Conservation (phyloP, 2,797 vertebrate genomes). For the Leucoraja ocellata region DNA sequence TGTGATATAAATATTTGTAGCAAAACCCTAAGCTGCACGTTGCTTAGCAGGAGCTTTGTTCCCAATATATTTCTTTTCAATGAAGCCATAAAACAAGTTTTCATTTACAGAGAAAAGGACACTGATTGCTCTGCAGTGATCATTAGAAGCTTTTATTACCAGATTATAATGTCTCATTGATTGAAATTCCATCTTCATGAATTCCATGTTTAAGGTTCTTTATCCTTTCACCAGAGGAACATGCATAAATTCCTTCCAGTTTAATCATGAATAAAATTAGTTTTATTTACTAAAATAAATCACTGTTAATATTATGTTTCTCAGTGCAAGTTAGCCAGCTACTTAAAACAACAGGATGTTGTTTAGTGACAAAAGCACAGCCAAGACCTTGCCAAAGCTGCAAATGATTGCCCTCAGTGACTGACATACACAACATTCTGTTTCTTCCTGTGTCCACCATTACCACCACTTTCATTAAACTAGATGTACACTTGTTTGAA, state of each 20-base stretch:
- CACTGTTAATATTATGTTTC: slow-evolving; percentile 10
- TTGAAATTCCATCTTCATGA: not conserved
- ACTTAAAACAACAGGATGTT: not conserved
- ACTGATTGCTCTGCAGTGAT: not conserved
- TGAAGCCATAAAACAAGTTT: not conserved
- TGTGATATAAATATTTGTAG: not conserved
- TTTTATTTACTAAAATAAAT: slow-evolving; percentile 8
- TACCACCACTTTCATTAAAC: not conserved
- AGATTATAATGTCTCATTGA: not conserved
- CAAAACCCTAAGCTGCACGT: not conserved
- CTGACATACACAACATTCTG: not conserved
- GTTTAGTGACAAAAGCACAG: not conserved
- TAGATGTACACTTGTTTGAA: slow-evolving; percentile 7
- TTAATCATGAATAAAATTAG: slow-evolving; percentile 10
- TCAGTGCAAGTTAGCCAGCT: not conserved
- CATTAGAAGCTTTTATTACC: not conserved
- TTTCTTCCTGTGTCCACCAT: not conserved
- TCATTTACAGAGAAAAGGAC: not conserved
- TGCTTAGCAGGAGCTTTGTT: not conserved
- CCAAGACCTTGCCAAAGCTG: not conserved
- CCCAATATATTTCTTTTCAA: not conserved
- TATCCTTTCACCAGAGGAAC: not conserved
- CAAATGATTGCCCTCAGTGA: not conserved
- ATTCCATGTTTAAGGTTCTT: not conserved
- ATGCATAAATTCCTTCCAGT: not conserved